phyloP scores from a whole-genome alignment of 2,113 vertebrate species.

The Boulengeromyrus knoepffleri region DNA sequence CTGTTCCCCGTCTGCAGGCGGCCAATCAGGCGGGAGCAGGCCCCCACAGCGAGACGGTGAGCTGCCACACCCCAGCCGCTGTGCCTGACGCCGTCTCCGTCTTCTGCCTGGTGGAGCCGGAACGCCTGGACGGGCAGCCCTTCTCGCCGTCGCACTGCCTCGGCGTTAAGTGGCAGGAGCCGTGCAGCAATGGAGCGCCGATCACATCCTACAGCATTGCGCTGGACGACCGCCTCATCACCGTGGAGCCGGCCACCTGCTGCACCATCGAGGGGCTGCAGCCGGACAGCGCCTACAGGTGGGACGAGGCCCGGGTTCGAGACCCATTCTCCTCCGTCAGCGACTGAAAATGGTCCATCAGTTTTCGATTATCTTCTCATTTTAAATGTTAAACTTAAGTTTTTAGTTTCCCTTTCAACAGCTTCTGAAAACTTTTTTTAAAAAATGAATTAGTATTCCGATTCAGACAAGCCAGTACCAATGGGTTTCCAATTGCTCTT shows the following conservation, averaged over 20 bases:
- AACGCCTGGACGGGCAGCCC: conserved; percentile 47
- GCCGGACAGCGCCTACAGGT: conserved; percentile 91
- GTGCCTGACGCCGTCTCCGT: conserved; percentile 68
- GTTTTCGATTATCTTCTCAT: neutral
- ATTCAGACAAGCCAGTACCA: neutral
- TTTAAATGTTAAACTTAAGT: neutral
- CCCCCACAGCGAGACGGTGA: conserved; percentile 77
- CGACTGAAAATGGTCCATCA: neutral
- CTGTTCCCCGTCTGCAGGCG: conserved; percentile 58
- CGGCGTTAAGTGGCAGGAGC: conserved; percentile 86
- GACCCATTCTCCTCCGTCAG: neutral
- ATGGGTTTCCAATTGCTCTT: neutral
- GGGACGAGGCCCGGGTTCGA: conserved; percentile 26
- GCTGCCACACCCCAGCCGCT: conserved; percentile 75
- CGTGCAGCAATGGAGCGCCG: conserved; percentile 83
- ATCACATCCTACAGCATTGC: conserved; percentile 80
- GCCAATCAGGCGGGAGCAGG: conserved; percentile 85
- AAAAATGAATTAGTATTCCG: neutral
- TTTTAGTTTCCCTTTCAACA: neutral
- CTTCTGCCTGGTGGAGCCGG: conserved; percentile 64
- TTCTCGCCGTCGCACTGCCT: conserved; percentile 79
- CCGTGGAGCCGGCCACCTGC: conserved; percentile 66
- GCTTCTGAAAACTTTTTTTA: neutral
- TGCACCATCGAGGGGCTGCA: conserved; percentile 72
- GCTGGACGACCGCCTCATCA: conserved; percentile 67